These are phyloP conservation scores for Hippolais icterina DNA, from an alignment of 2,113 vertebrate species.

Conservation along the genomic window DNA sequence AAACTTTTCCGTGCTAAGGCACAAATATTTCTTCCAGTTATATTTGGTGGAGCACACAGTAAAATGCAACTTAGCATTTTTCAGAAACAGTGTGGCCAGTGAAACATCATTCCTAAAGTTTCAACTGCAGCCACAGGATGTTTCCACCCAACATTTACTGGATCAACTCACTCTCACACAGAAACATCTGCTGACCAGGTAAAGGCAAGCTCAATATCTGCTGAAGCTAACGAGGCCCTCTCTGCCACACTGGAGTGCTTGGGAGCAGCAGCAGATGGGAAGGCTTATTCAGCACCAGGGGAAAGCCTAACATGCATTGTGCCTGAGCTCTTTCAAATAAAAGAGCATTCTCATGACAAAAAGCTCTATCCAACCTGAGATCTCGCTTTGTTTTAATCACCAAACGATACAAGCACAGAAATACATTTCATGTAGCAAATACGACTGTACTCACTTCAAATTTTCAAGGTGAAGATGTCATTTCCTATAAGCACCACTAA, in stretches of 20 bases:
- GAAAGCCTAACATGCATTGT: not conserved
- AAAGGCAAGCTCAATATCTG: not conserved
- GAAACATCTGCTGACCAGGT: not conserved
- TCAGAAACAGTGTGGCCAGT: not conserved
- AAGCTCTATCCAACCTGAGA: not conserved
- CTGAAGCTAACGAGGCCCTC: not conserved
- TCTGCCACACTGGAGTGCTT: not conserved
- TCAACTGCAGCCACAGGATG: not conserved
- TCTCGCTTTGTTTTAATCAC: not conserved
- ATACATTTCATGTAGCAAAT: not conserved
- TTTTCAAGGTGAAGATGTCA: not conserved
- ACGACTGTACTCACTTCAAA: not conserved
- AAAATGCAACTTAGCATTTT: not conserved
- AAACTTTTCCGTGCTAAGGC: not conserved
- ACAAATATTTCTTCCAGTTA: not conserved
- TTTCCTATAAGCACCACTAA: not conserved
- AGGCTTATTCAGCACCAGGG: not conserved
- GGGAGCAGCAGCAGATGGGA: not conserved
- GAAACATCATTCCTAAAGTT: not conserved
- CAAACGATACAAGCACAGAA: not conserved
- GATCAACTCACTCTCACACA: not conserved
- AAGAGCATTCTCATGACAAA: not conserved
- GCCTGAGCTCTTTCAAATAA: not conserved
- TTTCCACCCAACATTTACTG: too few species aligned
- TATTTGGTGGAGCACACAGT: not conserved